Evolutionary conservation across 2,797 vertebrate genomes (phyloP).

Genomic region (Neostethus bicornis): DNA sequence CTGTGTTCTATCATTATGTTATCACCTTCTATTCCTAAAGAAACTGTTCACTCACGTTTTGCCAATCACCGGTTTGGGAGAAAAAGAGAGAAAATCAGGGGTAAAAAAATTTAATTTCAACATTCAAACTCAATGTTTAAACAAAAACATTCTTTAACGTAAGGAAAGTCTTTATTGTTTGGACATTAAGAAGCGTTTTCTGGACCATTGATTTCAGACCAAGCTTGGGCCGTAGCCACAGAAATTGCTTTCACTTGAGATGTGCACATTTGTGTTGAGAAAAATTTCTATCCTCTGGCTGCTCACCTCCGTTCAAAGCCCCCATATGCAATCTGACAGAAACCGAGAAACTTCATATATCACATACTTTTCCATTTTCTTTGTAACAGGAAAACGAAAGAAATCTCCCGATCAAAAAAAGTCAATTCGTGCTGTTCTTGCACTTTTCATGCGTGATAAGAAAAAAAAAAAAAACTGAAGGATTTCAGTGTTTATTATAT

Average conservation of each 20-base stretch:
- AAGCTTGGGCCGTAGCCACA: slow-evolving; percentile 46
- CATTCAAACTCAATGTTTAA: slow-evolving; percentile 24
- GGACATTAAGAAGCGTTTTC: slow-evolving; percentile 44
- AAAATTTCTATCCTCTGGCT: slow-evolving; percentile 66
- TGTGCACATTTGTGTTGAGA: slow-evolving; percentile 58
- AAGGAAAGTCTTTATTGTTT: slow-evolving; percentile 20
- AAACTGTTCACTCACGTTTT: slow-evolving; percentile 38
- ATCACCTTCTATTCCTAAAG: slow-evolving; percentile 42
- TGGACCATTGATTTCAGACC: slow-evolving; percentile 55
- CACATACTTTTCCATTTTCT: slow-evolving; percentile 28
- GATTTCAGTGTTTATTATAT: slow-evolving; percentile 15
- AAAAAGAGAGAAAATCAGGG: neutral
- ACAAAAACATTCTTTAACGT: slow-evolving; percentile 19
- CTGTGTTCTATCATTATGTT: slow-evolving; percentile 57
- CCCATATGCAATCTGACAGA: slow-evolving; percentile 46
- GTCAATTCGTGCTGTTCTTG: slow-evolving; percentile 8
- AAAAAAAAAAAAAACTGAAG: slow-evolving; percentile 20
- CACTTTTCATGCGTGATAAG: slow-evolving; percentile 24
- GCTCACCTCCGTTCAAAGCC: slow-evolving; percentile 38
- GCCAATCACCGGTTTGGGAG: slow-evolving; percentile 40
- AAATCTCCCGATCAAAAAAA: slow-evolving; percentile 39
- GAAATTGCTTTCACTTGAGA: slow-evolving; percentile 71
- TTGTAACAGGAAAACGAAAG: slow-evolving; percentile 19
- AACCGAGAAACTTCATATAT: slow-evolving; percentile 31
- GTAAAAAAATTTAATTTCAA: slow-evolving; percentile 24